phyloP scores from a whole-genome alignment of 2,797 vertebrate genomes.

The Peromyscus eremicus region DNA sequence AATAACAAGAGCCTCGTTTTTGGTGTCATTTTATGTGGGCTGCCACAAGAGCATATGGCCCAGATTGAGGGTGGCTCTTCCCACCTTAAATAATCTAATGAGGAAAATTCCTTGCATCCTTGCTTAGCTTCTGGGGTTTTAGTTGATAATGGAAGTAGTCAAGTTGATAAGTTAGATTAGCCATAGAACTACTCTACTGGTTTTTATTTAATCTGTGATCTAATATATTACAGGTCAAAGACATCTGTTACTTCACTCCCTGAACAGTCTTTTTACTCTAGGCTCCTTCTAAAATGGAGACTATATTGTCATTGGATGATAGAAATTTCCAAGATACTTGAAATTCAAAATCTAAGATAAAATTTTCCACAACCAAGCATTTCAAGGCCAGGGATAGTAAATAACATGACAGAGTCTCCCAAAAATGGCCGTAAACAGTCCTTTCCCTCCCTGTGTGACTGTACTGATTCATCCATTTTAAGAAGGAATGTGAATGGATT shows the following conservation, averaged over 20 bases:
- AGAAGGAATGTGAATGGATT: neutral
- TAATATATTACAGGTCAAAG: conserved; percentile 5
- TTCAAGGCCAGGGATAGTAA: neutral
- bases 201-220: conserved; percentile 58
- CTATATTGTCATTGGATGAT: neutral
- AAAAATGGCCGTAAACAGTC: neutral
- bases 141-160: too few species aligned
- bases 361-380: neutral
- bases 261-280: neutral
- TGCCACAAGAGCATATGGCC: neutral
- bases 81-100: neutral
- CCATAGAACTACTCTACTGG: neutral
- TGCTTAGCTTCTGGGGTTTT: neutral
- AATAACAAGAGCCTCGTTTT: neutral
- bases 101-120: neutral
- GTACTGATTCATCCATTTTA: neutral
- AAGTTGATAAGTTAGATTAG: neutral
- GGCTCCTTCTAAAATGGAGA: conserved; percentile 1
- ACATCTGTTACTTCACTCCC: conserved; percentile 5
- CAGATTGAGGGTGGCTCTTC: neutral
- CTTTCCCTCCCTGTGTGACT: neutral
- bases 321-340: conserved; percentile 13
- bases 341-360: conserved; percentile 2
- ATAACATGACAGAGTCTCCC: neutral
- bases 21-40: neutral